Percentiles rank a stretch among this genome's conserved stretches.
These are phyloP conservation scores for Cotesia chilonis DNA, from an alignment of 1,140 invertebrate species.

Conservation along the genomic window DNA sequence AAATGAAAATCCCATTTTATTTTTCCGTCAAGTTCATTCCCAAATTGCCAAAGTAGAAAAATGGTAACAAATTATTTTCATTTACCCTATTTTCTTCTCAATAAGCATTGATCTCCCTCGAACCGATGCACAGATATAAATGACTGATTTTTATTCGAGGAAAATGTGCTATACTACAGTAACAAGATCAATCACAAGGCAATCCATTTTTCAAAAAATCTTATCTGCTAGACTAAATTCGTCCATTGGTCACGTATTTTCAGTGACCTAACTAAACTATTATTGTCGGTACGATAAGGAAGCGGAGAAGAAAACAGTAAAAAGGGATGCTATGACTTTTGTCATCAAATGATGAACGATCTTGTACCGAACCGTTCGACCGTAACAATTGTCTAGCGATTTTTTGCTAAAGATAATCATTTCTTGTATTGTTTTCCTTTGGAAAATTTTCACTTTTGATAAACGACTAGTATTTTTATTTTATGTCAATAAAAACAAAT, in stretches of 20 bases:
- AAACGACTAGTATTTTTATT: too few relatives aligned
- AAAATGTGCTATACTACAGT: slow-evolving; percentile 37
- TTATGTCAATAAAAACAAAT: slow-evolving; percentile 1
- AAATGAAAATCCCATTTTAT: too few relatives aligned
- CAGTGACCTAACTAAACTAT: slow-evolving; percentile 6
- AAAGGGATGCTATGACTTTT: slow-evolving; percentile 47
- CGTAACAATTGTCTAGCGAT: slow-evolving; percentile 17
- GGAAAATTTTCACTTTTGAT: too few relatives aligned
- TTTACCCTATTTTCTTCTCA: slow-evolving; percentile 2
- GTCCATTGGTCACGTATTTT: slow-evolving; percentile 49
- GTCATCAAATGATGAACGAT: slow-evolving; percentile 50
- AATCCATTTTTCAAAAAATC: slow-evolving; percentile 52
- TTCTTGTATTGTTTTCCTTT: too few relatives aligned
- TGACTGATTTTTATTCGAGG: not conserved
- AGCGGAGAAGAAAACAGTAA: not conserved
- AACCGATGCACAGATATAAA: not conserved
- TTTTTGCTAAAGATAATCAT: too few relatives aligned
- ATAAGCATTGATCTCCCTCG: not conserved
- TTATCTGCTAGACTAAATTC: slow-evolving; percentile 36
- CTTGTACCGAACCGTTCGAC: slow-evolving; percentile 17
- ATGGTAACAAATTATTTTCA: not conserved
- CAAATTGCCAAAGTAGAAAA: too few relatives aligned
- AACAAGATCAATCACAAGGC: too few relatives aligned
- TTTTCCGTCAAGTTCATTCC: too few relatives aligned
- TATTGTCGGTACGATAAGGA: not conserved